Base-by-base conservation (phyloP, 1,140 invertebrate genomes). In the Euura lappo region DNA sequence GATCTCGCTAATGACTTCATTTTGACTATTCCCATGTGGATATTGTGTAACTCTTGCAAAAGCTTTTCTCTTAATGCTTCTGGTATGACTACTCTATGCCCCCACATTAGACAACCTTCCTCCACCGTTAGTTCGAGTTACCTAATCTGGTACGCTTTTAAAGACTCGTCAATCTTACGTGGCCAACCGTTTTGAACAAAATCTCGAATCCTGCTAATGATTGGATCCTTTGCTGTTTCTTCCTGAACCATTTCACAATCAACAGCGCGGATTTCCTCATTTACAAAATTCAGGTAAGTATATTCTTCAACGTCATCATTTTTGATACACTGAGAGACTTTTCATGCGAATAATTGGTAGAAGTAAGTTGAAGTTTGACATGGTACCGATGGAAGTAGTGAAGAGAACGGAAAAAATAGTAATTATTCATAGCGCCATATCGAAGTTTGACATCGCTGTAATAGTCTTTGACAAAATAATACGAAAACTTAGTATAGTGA, bases 1-100 rank as follows among this genome's bases (percentile, higher is more conserved):
- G 72, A 76, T 60, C 85, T 65, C 10, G 88, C 88, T 7, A 89
- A 45, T 6, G 77, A 71, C 76, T 90, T 90, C 84, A 88, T 89
- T 72, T 81, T 80, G 4, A 83, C 82, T 28, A 89, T 82, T 7
- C 87, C 88, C 43, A 80, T 90, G 73, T 76, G 72, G 46, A 46
- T 45, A 67, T 13, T 11, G 70, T 70, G 69, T 45, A 74, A 51
- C 69, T 74, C 69, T n/a, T 8, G 46, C 11, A 11, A 70, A 13
- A 86, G 69, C 43, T 75, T 45, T 7, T 71, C 44, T 43, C 77
- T 71, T 67, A 81, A 74, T n/a, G 8, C 71, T 42, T 71, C 28
- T 3, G 88, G 87, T 60, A 89, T 81, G 7, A 89, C 71, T 6
- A 84, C 78, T 72, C 82, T n/a, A 47, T 82, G 74, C 5, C 79